These are phyloP conservation scores for Ecliptopera silaceata DNA, from an alignment of 2,888 invertebrate genomes.

Conservation along the genomic window DNA sequence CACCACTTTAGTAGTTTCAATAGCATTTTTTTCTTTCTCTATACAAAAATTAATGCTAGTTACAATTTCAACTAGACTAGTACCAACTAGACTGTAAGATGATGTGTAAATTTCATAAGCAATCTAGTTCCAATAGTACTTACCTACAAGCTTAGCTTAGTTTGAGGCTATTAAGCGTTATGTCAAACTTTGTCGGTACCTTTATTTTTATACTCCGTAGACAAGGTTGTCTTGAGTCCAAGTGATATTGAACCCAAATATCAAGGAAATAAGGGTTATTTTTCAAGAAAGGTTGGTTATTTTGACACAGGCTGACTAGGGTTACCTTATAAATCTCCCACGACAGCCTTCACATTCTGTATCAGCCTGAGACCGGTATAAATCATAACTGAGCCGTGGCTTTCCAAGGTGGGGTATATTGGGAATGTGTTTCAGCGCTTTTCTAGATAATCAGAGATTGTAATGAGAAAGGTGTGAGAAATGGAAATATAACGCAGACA, in stretches of 20 bases:
- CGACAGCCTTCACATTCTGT: slow-evolving; percentile 51
- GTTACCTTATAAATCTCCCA: slow-evolving; percentile 58
- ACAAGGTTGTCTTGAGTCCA: neutral
- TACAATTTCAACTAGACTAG: too few species aligned
- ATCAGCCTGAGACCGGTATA: slow-evolving; percentile 51
- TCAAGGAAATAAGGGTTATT: slow-evolving; percentile 3
- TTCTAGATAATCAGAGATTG: slow-evolving; percentile 2
- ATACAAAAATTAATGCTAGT: too few species aligned
- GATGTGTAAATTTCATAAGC: too few species aligned
- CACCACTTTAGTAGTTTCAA: too few species aligned
- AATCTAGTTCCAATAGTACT: too few species aligned
- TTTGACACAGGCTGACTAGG: slow-evolving; percentile 21
- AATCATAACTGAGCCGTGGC: slow-evolving; percentile 55
- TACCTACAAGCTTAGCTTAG: too few species aligned
- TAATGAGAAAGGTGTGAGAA: neutral
- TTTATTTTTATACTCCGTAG: too few species aligned
- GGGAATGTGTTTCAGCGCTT: slow-evolving; percentile 7
- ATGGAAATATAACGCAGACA: too few species aligned
- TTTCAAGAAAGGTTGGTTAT: slow-evolving; percentile 28
- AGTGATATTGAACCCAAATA: neutral
- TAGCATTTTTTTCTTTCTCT: too few species aligned
- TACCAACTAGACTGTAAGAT: too few species aligned
- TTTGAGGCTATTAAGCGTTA: too few species aligned
- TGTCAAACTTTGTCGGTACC: too few species aligned
- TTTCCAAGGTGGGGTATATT: slow-evolving; percentile 25